These are phyloP conservation scores for Clarias macrocephalus DNA, from an alignment of 2,113 vertebrate genomes.

Conservation along the genomic window DNA sequence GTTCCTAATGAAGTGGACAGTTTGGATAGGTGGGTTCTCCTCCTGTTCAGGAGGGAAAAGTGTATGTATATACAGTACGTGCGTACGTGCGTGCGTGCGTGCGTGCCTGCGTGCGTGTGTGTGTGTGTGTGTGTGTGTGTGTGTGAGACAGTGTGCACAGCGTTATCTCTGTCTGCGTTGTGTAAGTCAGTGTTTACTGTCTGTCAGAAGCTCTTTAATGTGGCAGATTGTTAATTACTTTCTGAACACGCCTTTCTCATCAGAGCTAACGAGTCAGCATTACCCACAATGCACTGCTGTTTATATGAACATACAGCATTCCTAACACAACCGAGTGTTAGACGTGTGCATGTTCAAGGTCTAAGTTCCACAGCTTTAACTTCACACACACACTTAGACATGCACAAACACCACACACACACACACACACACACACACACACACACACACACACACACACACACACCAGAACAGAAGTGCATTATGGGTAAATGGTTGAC, in stretches of 20 bases:
- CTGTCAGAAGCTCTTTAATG: slow-evolving; percentile 14
- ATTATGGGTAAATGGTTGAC: neutral
- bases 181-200: slow-evolving; percentile 24
- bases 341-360: neutral
- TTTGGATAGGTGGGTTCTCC: neutral
- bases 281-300: slow-evolving; percentile 20
- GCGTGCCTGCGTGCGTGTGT: slow-evolving; percentile 1
- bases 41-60: neutral
- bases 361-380: neutral
- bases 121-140: neutral
- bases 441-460: neutral
- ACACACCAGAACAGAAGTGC: neutral
- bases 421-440: neutral
- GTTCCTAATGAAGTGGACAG: neutral
- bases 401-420: neutral
- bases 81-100: neutral
- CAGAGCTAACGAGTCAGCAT: slow-evolving; percentile 9
- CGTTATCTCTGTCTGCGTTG: neutral
- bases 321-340: neutral
- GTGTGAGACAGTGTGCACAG: neutral
- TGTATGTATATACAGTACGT: neutral
- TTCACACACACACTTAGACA: neutral
- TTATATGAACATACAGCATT: neutral
- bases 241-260: slow-evolving; percentile 7
- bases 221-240: slow-evolving; percentile 5